Percentiles rank a stretch among this genome's conserved stretches.
Evolutionary conservation across 1,140 invertebrate genomes (phyloP).

Genomic region (Drosophila asahinai): DNA sequence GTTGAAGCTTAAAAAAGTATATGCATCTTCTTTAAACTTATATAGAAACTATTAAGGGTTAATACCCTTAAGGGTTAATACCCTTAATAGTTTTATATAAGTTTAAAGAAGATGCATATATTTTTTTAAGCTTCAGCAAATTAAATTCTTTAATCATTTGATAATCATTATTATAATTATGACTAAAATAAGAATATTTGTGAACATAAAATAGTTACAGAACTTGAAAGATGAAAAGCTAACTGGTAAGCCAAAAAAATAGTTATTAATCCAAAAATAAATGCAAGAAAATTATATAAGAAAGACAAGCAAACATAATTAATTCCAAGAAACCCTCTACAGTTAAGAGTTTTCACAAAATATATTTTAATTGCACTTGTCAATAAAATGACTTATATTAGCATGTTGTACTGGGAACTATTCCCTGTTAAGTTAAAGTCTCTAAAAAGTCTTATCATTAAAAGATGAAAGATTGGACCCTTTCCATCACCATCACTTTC

Average conservation of each 20-base stretch:
- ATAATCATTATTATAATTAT: no score
- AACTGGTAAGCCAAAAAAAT: background rate
- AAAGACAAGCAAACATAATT: no score
- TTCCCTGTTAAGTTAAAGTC: background rate
- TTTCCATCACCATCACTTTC: slow-evolving; percentile 18
- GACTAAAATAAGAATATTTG: background rate
- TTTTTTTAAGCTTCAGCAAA: no score
- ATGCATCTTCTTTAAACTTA: no score
- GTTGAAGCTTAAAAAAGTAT: no score
- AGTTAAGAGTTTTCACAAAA: no score
- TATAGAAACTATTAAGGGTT: background rate
- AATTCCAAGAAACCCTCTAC: background rate
- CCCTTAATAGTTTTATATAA: no score
- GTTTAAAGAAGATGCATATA: no score
- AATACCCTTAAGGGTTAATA: no score
- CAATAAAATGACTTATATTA: background rate
- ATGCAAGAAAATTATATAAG: background rate
- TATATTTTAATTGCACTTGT: no score
- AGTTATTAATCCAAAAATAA: background rate
- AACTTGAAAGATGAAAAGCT: background rate
- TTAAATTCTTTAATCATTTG: no score
- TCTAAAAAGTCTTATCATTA: background rate
- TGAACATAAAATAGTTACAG: background rate
- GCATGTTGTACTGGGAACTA: background rate
- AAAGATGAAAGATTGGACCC: slow-evolving; percentile 10